Evolutionary conservation across 2,797 vertebrate species (phyloP).

Genomic region (Clarias fuscus): DNA sequence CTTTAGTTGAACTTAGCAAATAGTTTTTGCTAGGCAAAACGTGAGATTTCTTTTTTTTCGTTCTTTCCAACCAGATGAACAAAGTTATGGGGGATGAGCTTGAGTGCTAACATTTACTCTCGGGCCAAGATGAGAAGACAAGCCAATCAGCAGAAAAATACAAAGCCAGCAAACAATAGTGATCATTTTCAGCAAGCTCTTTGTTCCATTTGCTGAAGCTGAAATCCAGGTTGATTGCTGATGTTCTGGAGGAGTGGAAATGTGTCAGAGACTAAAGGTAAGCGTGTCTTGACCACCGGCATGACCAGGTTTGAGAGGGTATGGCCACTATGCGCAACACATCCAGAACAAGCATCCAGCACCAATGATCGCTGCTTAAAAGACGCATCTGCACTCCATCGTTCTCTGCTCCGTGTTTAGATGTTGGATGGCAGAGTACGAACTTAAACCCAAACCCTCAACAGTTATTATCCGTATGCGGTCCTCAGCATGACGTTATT

Average conservation of each 20-base stretch:
- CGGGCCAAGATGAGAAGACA: not conserved
- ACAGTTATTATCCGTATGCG: not conserved
- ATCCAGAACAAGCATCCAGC: not conserved
- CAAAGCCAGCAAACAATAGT: not conserved
- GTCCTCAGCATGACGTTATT: not conserved
- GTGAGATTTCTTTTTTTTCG: not conserved
- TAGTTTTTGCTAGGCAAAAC: not conserved
- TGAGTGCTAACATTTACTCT: not conserved
- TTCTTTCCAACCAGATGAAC: not conserved
- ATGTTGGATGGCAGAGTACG: not conserved
- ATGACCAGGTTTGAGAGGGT: not conserved
- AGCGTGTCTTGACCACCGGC: not conserved
- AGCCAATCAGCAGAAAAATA: not conserved
- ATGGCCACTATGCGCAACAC: not conserved
- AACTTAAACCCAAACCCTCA: not conserved
- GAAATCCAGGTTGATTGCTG: not conserved
- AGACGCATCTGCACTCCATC: not conserved
- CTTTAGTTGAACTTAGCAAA: not conserved
- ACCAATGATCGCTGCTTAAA: not conserved
- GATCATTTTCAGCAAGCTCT: not conserved
- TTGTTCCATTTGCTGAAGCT: not conserved
- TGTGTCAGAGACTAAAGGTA: too few relatives aligned
- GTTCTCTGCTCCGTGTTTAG: not conserved
- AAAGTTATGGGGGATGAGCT: not conserved
- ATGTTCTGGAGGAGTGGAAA: not conserved